Evolutionary conservation across 2,113 vertebrate species (phyloP).

Genomic region (Lagopus leucura): DNA sequence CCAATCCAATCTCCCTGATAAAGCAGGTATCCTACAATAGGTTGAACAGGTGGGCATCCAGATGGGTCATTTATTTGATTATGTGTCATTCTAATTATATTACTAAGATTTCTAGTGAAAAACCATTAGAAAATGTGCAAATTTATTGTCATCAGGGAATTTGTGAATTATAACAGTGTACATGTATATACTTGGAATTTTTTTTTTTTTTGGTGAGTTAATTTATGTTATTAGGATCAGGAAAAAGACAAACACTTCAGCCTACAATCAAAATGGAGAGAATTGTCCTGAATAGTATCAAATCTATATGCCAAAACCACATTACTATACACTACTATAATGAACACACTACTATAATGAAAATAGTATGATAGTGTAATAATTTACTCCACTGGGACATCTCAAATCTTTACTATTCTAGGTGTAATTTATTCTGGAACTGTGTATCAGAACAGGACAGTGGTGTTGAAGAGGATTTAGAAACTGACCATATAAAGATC

Average conservation of each 20-base stretch:
- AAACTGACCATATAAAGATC: background rate
- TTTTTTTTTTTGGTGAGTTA: background rate
- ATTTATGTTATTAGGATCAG: background rate
- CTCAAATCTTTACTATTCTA: background rate
- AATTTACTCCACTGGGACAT: background rate
- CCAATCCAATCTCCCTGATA: too few species aligned
- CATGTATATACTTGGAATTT: background rate
- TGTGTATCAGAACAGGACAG: background rate
- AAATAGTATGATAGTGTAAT: background rate
- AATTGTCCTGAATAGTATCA: background rate
- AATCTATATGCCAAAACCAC: background rate
- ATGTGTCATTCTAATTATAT: slow-evolving; percentile 43
- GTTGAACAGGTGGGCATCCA: too few species aligned
- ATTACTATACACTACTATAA: background rate
- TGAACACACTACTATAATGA: background rate
- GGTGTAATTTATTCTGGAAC: background rate
- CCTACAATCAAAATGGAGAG: background rate
- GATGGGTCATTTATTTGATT: slow-evolving; percentile 55
- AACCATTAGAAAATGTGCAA: slow-evolving; percentile 45
- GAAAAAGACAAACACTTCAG: background rate
- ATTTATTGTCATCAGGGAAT: slow-evolving; percentile 36
- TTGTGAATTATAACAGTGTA: slow-evolving; percentile 7
- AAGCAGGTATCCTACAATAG: too few species aligned
- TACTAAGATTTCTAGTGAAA: slow-evolving; percentile 37
- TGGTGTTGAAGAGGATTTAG: background rate